These are phyloP conservation scores for Eueremaeus valkanovi DNA, from an alignment of 2,888 invertebrate genomes.

Conservation along the genomic window DNA sequence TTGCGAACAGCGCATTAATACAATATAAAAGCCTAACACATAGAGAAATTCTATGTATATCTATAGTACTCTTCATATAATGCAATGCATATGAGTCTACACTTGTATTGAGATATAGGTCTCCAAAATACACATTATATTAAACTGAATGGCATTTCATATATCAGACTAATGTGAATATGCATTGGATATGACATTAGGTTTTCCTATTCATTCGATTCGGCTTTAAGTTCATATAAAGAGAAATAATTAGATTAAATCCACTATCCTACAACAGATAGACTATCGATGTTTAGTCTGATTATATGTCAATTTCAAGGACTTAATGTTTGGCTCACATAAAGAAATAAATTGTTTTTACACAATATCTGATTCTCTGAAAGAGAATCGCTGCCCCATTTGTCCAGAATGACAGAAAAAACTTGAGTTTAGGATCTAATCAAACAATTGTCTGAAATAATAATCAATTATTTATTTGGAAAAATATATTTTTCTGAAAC, in stretches of 20 bases:
- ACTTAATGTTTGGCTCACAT: conserved; percentile 1
- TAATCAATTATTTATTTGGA: too few relatives aligned
- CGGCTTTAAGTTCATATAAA: background rate
- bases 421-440: background rate
- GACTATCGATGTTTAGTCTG: conserved; percentile 2
- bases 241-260: too few relatives aligned
- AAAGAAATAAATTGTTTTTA: conserved; percentile 20
- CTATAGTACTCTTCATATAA: too few relatives aligned
- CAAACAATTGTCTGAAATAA: background rate
- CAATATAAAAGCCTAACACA: too few relatives aligned
- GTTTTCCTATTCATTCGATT: background rate
- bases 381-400: background rate
- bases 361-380: conserved; percentile 15
- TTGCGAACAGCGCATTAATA: background rate
- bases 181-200: background rate
- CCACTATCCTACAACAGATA: too few relatives aligned
- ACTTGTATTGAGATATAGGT: too few relatives aligned
- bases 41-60: too few relatives aligned
- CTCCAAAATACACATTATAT: conserved; percentile 5
- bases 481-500: too few relatives aligned
- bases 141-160: conserved; percentile 16
- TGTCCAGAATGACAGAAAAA: background rate
- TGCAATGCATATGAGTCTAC: too few relatives aligned
- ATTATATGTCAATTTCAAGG: conserved; percentile 14
- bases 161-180: background rate